Percentiles rank a stretch among this genome's conserved stretches.
These are phyloP conservation scores for Pelodytes ibericus DNA, from an alignment of 2,797 vertebrate species.

Conservation along the genomic window DNA sequence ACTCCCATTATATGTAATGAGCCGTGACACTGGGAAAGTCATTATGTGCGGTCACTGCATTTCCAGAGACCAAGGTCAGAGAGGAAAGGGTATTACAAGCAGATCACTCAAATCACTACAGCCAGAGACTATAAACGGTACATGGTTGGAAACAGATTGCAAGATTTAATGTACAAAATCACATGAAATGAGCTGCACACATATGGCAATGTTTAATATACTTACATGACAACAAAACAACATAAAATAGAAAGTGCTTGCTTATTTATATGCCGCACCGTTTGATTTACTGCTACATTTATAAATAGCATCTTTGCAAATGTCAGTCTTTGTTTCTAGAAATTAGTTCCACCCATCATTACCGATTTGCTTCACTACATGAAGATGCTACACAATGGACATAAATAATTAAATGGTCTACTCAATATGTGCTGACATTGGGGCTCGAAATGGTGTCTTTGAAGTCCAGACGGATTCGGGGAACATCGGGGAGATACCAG, in stretches of 20 bases:
- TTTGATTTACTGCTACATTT: not conserved
- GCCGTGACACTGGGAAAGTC: slow-evolving; percentile 4
- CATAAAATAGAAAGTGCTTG: not conserved
- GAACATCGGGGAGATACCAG: too few relatives aligned
- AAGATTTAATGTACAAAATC: not conserved
- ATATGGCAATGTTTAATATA: not conserved
- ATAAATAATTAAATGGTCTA: too few relatives aligned
- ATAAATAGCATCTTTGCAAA: not conserved
- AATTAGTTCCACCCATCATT: not conserved
- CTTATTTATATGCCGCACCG: not conserved
- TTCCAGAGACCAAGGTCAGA: slow-evolving; percentile 4
- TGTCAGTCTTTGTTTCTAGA: too few relatives aligned
- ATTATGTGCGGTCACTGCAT: slow-evolving; percentile 1
- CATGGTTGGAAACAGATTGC: not conserved
- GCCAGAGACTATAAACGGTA: not conserved
- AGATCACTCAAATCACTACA: not conserved
- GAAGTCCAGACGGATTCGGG: too few relatives aligned
- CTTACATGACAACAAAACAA: not conserved
- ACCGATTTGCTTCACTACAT: too few relatives aligned
- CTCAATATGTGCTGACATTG: too few relatives aligned
- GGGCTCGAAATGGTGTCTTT: too few relatives aligned
- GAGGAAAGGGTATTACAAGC: not conserved
- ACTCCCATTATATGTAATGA: slow-evolving; percentile 12
- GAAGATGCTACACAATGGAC: too few relatives aligned
- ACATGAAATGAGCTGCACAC: not conserved